phyloP scores from a whole-genome alignment of 2,888 invertebrate genomes.

The Phaonia tiefii region DNA sequence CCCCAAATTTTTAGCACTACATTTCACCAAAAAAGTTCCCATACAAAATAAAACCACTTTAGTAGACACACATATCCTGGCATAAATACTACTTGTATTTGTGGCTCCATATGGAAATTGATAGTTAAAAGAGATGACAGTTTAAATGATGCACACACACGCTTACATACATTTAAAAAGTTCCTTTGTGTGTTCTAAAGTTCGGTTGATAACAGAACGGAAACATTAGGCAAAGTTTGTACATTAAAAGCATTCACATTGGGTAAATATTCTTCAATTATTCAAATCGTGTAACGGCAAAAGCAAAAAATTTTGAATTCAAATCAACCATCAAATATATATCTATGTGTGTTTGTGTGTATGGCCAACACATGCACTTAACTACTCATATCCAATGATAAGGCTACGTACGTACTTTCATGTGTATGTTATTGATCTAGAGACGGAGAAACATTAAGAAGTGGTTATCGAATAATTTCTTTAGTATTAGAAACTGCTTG shows the following conservation, averaged over 20 bases:
- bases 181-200: background rate
- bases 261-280: conserved; percentile 19
- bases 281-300: conserved; percentile 17
- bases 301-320: conserved; percentile 21
- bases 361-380: too few relatives aligned
- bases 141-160: background rate
- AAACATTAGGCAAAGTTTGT: background rate
- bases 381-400: too few relatives aligned
- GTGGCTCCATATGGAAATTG: background rate
- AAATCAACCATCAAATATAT: background rate
- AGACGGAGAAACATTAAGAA: background rate
- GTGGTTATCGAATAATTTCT: background rate
- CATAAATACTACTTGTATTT: too few relatives aligned
- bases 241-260: conserved; percentile 5
- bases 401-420: too few relatives aligned
- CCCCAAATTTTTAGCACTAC: too few relatives aligned
- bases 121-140: conserved; percentile 16
- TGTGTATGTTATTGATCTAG: too few relatives aligned
- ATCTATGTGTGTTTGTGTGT: background rate
- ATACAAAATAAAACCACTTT: too few relatives aligned
- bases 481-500: too few relatives aligned
- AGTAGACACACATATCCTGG: too few relatives aligned
- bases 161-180: background rate
- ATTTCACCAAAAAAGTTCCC: too few relatives aligned
- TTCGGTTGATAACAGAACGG: background rate